Evolutionary conservation across 2,113 vertebrate species (phyloP).

Genomic region (Perca flavescens): DNA sequence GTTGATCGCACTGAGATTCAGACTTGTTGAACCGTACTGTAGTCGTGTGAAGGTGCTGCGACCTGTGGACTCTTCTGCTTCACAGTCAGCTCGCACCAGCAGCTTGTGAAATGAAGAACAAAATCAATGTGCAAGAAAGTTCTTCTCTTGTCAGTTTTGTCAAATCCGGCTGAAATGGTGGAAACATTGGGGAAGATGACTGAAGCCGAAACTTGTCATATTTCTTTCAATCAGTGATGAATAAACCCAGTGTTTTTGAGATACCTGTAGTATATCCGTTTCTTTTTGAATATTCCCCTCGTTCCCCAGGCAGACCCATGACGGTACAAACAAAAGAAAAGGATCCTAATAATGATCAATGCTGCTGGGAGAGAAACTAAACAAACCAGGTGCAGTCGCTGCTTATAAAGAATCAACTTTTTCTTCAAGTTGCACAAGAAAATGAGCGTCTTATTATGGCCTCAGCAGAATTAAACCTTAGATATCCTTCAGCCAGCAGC

Average conservation of each 20-base stretch:
- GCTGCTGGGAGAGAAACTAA: constrained; percentile 32
- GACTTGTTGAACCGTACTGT: constrained; percentile 36
- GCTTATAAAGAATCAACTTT: constrained; percentile 40
- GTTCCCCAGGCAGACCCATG: background rate
- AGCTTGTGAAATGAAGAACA: constrained; percentile 69
- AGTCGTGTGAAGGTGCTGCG: constrained; percentile 7
- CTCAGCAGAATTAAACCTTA: constrained; percentile 32
- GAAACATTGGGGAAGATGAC: constrained; percentile 18
- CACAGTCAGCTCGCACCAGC: constrained; percentile 50
- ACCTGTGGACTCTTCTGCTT: constrained; percentile 50
- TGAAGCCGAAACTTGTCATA: constrained; percentile 50
- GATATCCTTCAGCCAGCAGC: constrained; percentile 30
- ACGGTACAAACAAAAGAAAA: constrained; percentile 29
- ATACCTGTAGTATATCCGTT: constrained; percentile 9
- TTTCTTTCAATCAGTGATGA: constrained; percentile 48
- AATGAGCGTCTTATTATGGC: constrained; percentile 26
- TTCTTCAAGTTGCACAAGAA: constrained; percentile 12
- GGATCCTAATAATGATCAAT: constrained; percentile 46
- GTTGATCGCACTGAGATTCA: constrained; percentile 2
- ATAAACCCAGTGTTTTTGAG: background rate
- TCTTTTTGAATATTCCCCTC: constrained; percentile 34
- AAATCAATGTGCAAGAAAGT: constrained; percentile 72
- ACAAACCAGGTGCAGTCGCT: constrained; percentile 26
- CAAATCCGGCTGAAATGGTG: constrained; percentile 48
- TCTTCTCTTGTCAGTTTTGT: constrained; percentile 53